Percentiles rank a stretch among this genome's conserved stretches.
Evolutionary conservation across 2,113 vertebrate genomes (phyloP).

Genomic region (Saguinus midas): DNA sequence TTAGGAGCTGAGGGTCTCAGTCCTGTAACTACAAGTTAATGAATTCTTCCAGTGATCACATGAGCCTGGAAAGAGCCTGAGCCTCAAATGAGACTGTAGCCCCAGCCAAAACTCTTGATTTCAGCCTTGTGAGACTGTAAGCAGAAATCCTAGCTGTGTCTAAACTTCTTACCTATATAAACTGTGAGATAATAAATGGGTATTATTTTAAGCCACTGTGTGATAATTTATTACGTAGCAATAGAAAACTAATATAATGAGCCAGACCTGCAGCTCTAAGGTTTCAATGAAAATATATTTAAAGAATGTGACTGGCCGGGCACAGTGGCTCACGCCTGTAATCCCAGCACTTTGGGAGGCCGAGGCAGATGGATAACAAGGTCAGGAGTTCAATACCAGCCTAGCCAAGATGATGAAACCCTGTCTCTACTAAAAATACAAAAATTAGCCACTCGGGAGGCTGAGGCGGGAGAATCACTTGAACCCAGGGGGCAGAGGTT

Average conservation of each 20-base stretch:
- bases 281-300: neutral
- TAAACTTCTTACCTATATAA: neutral
- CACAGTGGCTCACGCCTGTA: too few relatives aligned
- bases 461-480: too few relatives aligned
- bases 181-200: neutral
- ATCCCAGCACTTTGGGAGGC: too few relatives aligned
- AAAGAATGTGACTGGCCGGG: neutral
- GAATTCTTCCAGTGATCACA: constrained; percentile 8
- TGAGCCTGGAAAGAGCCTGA: neutral
- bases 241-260: neutral
- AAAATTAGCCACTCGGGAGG: too few relatives aligned
- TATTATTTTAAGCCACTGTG: neutral
- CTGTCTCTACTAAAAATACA: too few relatives aligned
- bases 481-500: too few relatives aligned
- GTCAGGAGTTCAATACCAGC: too few relatives aligned
- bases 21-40: neutral
- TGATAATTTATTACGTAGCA: constrained; percentile 5
- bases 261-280: neutral
- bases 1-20: neutral
- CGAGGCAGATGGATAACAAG: too few relatives aligned
- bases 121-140: neutral
- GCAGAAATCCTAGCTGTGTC: neutral
- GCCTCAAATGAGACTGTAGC: neutral
- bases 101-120: constrained; percentile 7
- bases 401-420: too few relatives aligned